phyloP scores from a whole-genome alignment of 2,888 invertebrate genomes.

The Clepsis dumicolana region DNA sequence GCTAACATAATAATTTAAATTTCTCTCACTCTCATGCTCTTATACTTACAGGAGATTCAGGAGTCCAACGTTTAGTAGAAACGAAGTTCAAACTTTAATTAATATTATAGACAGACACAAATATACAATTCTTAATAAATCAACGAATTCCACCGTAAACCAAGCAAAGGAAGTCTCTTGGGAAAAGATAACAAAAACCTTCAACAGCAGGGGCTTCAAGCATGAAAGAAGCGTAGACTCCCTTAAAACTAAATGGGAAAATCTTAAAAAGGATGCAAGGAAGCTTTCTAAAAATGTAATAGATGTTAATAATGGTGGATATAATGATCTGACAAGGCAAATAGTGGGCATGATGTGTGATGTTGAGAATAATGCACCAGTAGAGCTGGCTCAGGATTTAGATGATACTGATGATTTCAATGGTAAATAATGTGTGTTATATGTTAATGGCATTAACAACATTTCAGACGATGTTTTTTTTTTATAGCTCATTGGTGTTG shows the following conservation, averaged over 20 bases:
- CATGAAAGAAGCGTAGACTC: conserved; percentile 61
- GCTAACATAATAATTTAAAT: background rate
- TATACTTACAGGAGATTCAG: conserved; percentile 58
- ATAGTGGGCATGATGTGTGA: conserved; percentile 59
- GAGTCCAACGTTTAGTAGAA: conserved; percentile 64
- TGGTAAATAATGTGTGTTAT: conserved; percentile 11
- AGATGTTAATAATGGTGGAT: conserved; percentile 55
- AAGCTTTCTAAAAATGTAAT: conserved; percentile 63
- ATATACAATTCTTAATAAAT: conserved; percentile 67
- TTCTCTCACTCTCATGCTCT: background rate
- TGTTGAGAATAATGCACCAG: conserved; percentile 53
- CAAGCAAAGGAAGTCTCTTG: conserved; percentile 71
- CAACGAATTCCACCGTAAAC: conserved; percentile 58
- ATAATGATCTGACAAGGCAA: conserved; percentile 58
- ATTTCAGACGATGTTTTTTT: too few relatives aligned
- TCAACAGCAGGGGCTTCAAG: conserved; percentile 62
- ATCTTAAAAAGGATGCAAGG: conserved; percentile 67
- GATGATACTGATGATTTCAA: conserved; percentile 49
- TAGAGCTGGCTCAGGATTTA: conserved; percentile 45
- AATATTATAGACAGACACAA: conserved; percentile 69
- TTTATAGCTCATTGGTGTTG: too few relatives aligned
- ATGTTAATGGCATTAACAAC: background rate
- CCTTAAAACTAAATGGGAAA: conserved; percentile 75
- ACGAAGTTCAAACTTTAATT: conserved; percentile 66
- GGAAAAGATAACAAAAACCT: conserved; percentile 67